Conservation (phyloP, 2,113 vertebrate species). For the Eulemur macaco region DNA sequence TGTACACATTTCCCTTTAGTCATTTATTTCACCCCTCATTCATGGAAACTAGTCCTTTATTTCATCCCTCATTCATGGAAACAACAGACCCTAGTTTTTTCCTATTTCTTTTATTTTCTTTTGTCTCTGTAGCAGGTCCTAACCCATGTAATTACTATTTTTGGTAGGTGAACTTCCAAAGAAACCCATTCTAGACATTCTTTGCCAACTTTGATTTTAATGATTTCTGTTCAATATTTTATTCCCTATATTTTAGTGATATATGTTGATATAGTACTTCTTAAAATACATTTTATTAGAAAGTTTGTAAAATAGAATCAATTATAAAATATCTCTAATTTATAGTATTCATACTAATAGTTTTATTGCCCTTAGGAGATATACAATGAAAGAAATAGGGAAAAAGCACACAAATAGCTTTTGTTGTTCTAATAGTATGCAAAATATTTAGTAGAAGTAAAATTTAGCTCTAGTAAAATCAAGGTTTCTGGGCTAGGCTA, state of each 20-base stretch:
- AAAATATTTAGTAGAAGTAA: conserved; percentile 48
- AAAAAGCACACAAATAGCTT: not conserved
- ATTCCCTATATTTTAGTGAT: not conserved
- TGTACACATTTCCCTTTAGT: not conserved
- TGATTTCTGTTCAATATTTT: conserved; percentile 18
- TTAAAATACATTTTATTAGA: conserved; percentile 3
- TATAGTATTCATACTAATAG: not conserved
- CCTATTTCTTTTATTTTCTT: not conserved
- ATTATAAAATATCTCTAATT: not conserved
- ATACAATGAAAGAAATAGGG: not conserved
- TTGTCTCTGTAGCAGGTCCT: not conserved
- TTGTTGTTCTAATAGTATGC: conserved; percentile 15
- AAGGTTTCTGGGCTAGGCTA: conserved; percentile 65
- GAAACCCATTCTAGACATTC: not conserved
- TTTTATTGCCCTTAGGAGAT: conserved; percentile 5
- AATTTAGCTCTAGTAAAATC: conserved; percentile 51
- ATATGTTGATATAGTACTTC: not conserved
- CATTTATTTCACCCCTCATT: not conserved
- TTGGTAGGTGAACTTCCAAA: not conserved
- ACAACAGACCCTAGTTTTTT: not conserved
- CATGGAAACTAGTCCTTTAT: not conserved
- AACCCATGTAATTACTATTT: not conserved
- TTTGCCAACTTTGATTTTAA: not conserved
- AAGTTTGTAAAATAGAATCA: not conserved
- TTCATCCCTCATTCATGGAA: not conserved